Evolutionary conservation across 2,888 invertebrate genomes (phyloP), one percentile per base, ranked within the genome.

Genomic region (Hecatera dysodea): DNA sequence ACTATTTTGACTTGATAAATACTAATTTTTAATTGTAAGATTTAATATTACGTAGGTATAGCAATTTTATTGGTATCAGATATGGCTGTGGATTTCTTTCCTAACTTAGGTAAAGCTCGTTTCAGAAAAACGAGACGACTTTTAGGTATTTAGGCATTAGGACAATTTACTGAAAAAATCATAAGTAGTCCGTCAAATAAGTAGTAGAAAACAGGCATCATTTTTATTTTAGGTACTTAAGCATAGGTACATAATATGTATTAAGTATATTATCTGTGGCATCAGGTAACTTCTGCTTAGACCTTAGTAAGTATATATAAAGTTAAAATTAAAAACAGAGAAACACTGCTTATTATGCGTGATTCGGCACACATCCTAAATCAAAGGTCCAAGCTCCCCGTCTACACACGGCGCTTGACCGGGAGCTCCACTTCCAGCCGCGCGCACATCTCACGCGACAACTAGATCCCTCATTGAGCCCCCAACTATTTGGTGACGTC

Each of bases 361-460:
- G 66, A 59, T 82, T 90, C 0, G 86, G 84, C 61, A 83, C 84
- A 80, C 95, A 95, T 36, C 80, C 76, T 8, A 94, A 85, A 29
- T 83, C 67, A 46, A 89, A 87, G 8, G 93, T 94, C 95, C 95
- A 96, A 42, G 66, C 59, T 0, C 95, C 95, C 17, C 90, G 89
- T 2, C 93, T 91, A 72, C 95, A 96, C 2, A 92, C 83, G 2
- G 93, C 83, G 5, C 89, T 77, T 5, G 87, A 79, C 12, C 91
- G 89, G 2, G 87, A 81, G 50, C 77, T 81, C 78, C 90, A 88
- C 17, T 88, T 90, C 90, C 90, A 94, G 15, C 93, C 94, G 15
- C 82, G 86, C 0, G 87, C 87, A 77, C 96, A 96, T 8, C 89
- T 88, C 2, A 94, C 85, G 12, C 93, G 91, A 73, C 96, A 96